These are phyloP conservation scores for Picus viridis DNA, from an alignment of 2,797 vertebrate species.

Conservation along the genomic window DNA sequence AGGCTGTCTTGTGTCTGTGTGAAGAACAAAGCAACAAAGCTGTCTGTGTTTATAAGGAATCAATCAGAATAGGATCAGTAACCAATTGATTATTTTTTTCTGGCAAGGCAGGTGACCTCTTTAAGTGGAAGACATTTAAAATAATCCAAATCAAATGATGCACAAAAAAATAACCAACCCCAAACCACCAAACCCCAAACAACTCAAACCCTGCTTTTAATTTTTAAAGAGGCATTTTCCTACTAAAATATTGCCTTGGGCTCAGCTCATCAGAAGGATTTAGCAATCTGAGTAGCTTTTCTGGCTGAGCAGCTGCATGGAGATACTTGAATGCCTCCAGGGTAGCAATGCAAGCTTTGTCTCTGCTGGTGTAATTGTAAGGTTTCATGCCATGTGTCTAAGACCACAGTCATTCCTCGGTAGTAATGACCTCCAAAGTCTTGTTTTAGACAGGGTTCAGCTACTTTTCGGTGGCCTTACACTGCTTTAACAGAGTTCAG, in stretches of 20 bases:
- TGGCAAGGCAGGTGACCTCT: not conserved
- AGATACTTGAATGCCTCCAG: slow-evolving; percentile 24
- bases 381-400: not conserved
- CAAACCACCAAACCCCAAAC: no score
- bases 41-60: not conserved
- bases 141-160: slow-evolving; percentile 25
- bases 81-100: not conserved
- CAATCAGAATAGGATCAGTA: not conserved
- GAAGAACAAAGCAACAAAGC: not conserved
- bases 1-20: not conserved
- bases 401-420: not conserved
- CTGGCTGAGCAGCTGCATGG: slow-evolving; percentile 27
- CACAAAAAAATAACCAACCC: not conserved
- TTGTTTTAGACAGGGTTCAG: not conserved
- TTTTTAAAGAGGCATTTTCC: slow-evolving; percentile 56
- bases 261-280: slow-evolving; percentile 31
- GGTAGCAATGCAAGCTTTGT: slow-evolving; percentile 1
- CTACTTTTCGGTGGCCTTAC: not conserved
- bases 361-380: not conserved
- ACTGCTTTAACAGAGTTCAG: not conserved
- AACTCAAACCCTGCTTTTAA: not conserved
- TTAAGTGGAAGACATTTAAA: not conserved
- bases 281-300: slow-evolving; percentile 23
- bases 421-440: not conserved
- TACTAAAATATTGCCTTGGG: slow-evolving; percentile 45